A percentile compares a stretch with the other conserved stretches of the same genome.
Evolutionary conservation across 2,888 invertebrate species (phyloP).

Genomic region (Melieria crassipennis): DNA sequence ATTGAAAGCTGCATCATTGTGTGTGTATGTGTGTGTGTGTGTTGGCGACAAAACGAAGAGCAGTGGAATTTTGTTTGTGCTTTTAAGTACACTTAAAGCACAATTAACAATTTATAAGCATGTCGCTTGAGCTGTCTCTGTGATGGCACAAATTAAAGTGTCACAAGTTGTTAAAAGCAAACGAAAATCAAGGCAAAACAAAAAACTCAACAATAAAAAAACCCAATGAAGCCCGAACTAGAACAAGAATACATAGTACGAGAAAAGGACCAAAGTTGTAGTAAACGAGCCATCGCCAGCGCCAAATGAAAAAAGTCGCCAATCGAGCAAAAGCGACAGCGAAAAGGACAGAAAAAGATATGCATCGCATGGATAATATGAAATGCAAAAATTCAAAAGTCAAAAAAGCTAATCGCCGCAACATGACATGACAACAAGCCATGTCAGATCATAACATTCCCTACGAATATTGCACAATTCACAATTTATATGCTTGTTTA

Average conservation of each 20-base stretch:
- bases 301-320: background rate
- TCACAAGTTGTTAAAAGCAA: conserved; percentile 3
- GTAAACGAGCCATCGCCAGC: no score
- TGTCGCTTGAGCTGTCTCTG: conserved; percentile 10
- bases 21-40: background rate
- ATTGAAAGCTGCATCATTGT: background rate
- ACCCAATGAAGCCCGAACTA: background rate
- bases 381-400: conserved; percentile 26
- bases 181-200: background rate
- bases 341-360: conserved; percentile 1
- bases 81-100: background rate
- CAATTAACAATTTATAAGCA: background rate
- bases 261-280: no score
- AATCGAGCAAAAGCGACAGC: background rate
- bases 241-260: background rate
- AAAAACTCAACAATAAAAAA: background rate
- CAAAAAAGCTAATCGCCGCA: conserved; percentile 29
- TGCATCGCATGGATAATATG: background rate
- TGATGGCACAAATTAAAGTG: conserved; percentile 19
- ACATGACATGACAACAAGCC: conserved; percentile 24
- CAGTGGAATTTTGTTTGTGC: background rate
- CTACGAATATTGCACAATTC: background rate
- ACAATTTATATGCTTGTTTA: background rate
- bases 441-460: conserved; percentile 4
- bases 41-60: background rate